Base-by-base conservation (phyloP, 2,113 vertebrate genomes). In the Benitochromis conjunctus region DNA sequence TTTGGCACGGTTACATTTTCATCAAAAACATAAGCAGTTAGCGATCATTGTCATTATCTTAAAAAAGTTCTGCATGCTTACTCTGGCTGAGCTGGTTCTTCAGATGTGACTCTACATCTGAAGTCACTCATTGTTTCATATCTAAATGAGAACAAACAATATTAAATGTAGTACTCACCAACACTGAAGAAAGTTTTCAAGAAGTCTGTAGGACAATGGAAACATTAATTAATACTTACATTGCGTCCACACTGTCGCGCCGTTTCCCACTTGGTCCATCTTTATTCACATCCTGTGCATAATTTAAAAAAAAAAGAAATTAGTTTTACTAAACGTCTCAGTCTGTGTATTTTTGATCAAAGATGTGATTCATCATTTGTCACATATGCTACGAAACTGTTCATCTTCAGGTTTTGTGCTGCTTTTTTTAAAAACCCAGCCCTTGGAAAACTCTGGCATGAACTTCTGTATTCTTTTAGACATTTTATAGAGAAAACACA, bases 181-280 rank as follows among this genome's bases (percentile, higher is more conserved):
- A 11, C n/a, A 3, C 19, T 55, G n/a, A 10, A 5, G 53, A 11
- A 48, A 19, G 24, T 29, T 74, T 29, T 18, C 48, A 76, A 76
- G 60, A 51, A 29, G 1, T 48, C 16, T 79, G 0, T 31, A 18
- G 19, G 13, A 60, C n/a, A 19, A 66, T 31, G 5, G 7, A 53
- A 69, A 29, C 9, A 60, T 24, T 46, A 78, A 36, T 24, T 4
- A 76, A 66, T 46, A 95, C 95, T 94, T 87, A 96, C 95, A 95
- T 1, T 79, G 82, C 29, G 3, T 91, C 86, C 3, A 4, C 1
- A 46, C 34, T 89, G 18, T 3, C 11, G 24, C 1, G 2, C 8
- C 0, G 26, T 3, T 1, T 3, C 1, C 69, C 8, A 3, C 9
- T 21, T 48, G 9, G n/a, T 10, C 0, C 12, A 1, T 2, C 9